Evolutionary conservation across 2,797 vertebrate genomes (phyloP).

Genomic region (Acestrorhynchus altus): DNA sequence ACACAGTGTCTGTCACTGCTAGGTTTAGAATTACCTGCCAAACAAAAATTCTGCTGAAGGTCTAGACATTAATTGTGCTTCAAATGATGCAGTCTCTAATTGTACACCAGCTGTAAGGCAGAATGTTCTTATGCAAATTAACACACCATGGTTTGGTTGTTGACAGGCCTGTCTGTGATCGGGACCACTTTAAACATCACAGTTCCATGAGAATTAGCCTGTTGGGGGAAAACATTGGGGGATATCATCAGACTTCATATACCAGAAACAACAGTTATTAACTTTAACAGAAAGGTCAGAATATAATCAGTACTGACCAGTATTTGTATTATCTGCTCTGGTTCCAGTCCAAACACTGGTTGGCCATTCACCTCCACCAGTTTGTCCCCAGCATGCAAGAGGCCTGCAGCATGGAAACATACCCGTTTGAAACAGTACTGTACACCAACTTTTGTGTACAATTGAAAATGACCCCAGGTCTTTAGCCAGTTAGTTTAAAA

Average conservation of each 20-base stretch:
- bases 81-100: neutral
- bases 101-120: neutral
- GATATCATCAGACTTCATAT: neutral
- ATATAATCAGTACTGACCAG: slow-evolving; percentile 78
- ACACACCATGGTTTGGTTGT: slow-evolving; percentile 83
- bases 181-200: slow-evolving; percentile 96
- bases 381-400: slow-evolving; percentile 93
- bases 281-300: neutral
- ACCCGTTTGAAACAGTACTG: no score
- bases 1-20: no score
- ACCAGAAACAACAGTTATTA: slow-evolving; percentile 38
- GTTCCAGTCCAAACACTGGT: slow-evolving; percentile 90
- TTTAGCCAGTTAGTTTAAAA: no score
- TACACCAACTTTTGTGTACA: no score
- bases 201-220: slow-evolving; percentile 87
- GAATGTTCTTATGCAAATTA: neutral
- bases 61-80: no score
- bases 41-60: no score
- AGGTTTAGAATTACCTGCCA: no score
- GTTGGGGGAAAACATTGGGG: slow-evolving; percentile 39
- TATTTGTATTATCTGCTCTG: slow-evolving; percentile 94
- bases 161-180: slow-evolving; percentile 86
- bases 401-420: slow-evolving; percentile 71
- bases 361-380: slow-evolving; percentile 94
- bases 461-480: no score